Evolutionary conservation across 2,797 vertebrate genomes (phyloP).

Genomic region (Phataginus tetradactyla): DNA sequence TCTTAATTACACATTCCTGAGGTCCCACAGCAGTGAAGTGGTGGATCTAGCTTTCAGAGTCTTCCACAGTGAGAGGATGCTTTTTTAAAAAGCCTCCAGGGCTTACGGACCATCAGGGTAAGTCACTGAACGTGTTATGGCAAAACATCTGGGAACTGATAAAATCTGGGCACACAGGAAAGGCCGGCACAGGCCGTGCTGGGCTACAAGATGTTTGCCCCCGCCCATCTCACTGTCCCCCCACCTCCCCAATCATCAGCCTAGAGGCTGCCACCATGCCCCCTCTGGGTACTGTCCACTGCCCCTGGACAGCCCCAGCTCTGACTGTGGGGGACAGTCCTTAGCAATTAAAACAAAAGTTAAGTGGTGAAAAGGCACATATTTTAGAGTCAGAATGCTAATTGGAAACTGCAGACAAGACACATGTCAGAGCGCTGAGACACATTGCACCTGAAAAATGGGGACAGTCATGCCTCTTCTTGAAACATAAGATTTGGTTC

Average conservation of each 20-base stretch:
- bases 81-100: neutral
- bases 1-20: neutral
- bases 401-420: neutral
- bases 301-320: neutral
- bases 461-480: neutral
- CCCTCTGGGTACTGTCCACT: neutral
- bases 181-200: neutral
- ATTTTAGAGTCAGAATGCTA: neutral
- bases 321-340: neutral
- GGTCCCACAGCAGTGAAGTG: neutral
- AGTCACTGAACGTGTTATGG: neutral
- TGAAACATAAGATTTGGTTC: neutral
- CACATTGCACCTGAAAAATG: too few species aligned
- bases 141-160: neutral
- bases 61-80: neutral
- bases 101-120: neutral
- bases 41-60: neutral
- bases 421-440: neutral
- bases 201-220: neutral
- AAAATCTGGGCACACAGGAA: neutral
- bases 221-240: accelerated
- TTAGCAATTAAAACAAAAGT: neutral
- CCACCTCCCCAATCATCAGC: too few species aligned
- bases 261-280: accelerated
- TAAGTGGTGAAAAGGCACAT: neutral